Conservation (phyloP, 2,113 vertebrate species). For the Lycaon pictus region DNA sequence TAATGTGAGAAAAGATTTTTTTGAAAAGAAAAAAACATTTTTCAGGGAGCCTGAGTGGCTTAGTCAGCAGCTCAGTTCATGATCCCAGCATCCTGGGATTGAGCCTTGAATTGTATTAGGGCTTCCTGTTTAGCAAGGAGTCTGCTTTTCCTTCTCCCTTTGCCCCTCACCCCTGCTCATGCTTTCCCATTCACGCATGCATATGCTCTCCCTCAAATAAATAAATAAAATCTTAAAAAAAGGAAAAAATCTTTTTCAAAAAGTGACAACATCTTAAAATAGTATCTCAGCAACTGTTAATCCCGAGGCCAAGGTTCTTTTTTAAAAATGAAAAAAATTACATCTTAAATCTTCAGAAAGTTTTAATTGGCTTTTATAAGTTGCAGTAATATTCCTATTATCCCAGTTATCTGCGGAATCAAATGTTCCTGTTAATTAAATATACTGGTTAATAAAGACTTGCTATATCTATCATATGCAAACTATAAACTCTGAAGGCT, state of each 20-base stretch:
- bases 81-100: too few relatives aligned
- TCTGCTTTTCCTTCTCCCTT: too few relatives aligned
- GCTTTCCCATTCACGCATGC: too few relatives aligned
- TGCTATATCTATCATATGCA: not conserved
- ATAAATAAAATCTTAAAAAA: too few relatives aligned
- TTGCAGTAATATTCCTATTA: conserved; percentile 46
- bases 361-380: conserved; percentile 65
- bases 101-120: too few relatives aligned
- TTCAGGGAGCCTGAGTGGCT: not conserved
- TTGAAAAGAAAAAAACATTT: not conserved
- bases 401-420: conserved; percentile 39
- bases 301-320: not conserved
- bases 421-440: conserved; percentile 66
- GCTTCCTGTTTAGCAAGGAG: too few relatives aligned
- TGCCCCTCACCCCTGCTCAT: too few relatives aligned
- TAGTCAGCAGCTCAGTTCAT: too few relatives aligned
- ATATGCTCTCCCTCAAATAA: too few relatives aligned
- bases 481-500: conserved; percentile 42
- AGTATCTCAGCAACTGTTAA: not conserved
- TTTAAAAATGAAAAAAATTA: conserved; percentile 3
- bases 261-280: conserved; percentile 37
- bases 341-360: conserved; percentile 56
- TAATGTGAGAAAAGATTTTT: not conserved
- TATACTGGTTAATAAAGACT: conserved; percentile 46
- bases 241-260: not conserved